phyloP scores from a whole-genome alignment of 2,797 vertebrate species.

The Petrocephalus sullivani region DNA sequence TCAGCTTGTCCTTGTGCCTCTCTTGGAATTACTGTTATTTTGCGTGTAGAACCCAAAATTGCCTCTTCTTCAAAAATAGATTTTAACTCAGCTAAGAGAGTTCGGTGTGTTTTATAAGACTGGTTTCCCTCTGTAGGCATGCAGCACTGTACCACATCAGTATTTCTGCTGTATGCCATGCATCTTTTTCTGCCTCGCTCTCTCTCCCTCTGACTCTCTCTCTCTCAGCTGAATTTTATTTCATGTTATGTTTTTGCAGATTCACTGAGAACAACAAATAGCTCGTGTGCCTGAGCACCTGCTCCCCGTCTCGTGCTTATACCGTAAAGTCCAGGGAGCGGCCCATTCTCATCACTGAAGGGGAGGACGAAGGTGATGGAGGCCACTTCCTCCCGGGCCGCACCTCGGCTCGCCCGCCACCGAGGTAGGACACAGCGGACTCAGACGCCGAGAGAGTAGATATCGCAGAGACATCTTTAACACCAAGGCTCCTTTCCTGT shows the following conservation, averaged over 20 bases:
- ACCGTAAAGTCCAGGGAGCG: neutral
- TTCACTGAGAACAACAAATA: neutral
- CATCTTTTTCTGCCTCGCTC: neutral
- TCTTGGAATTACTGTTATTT: conserved; percentile 14
- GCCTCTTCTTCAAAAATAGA: conserved; percentile 17
- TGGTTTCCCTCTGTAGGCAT: neutral
- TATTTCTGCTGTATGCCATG: neutral
- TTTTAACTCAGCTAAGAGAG: neutral
- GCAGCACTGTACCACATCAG: neutral
- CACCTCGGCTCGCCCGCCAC: neutral
- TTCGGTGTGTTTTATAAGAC: neutral
- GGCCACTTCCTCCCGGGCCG: neutral
- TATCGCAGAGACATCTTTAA: neutral
- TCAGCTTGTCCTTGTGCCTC: conserved; percentile 40
- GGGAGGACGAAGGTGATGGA: neutral
- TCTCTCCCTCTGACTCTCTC: neutral
- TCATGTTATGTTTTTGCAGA: neutral
- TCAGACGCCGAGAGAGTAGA: no score
- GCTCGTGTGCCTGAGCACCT: neutral
- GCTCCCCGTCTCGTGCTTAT: neutral
- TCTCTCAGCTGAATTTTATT: neutral
- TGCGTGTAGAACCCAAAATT: neutral
- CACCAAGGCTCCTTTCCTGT: neutral
- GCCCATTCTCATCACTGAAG: neutral
- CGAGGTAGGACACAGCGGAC: neutral